These are phyloP conservation scores for Centropyge bicolor DNA, from an alignment of 2,797 vertebrate genomes.

Conservation along the genomic window DNA sequence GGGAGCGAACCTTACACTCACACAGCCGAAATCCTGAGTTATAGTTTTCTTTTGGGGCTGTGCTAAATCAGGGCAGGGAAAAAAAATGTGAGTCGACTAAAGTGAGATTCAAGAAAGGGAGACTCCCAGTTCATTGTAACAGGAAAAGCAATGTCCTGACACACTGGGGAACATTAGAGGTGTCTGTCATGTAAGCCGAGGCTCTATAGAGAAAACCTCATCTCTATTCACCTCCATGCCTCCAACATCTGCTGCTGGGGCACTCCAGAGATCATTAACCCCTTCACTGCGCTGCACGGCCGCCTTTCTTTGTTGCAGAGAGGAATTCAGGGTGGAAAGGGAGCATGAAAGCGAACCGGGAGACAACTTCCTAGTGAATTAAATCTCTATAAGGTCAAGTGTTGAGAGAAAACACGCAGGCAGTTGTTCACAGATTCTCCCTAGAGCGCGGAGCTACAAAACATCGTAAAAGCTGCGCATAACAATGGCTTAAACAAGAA, in stretches of 20 bases:
- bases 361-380: slow-evolving; percentile 49
- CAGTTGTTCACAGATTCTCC: slow-evolving; percentile 35
- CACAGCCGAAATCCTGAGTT: slow-evolving; percentile 27
- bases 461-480: slow-evolving; percentile 35
- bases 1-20: slow-evolving; percentile 25
- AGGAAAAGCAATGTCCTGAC: slow-evolving; percentile 72
- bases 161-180: slow-evolving; percentile 73
- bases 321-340: slow-evolving; percentile 58
- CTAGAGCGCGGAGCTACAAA: slow-evolving; percentile 26
- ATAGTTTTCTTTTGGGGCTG: slow-evolving; percentile 32
- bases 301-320: slow-evolving; percentile 67
- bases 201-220: slow-evolving; percentile 77
- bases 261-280: slow-evolving; percentile 82
- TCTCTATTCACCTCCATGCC: slow-evolving; percentile 84
- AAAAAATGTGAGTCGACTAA: slow-evolving; percentile 29
- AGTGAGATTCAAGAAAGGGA: slow-evolving; percentile 55
- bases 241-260: slow-evolving; percentile 83
- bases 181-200: slow-evolving; percentile 75
- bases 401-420: slow-evolving; percentile 46
- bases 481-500: slow-evolving; percentile 47
- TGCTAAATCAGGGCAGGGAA: slow-evolving; percentile 23
- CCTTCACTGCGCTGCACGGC: slow-evolving; percentile 63
- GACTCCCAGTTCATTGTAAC: slow-evolving; percentile 72
- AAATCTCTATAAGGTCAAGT: slow-evolving; percentile 62
- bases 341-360: slow-evolving; percentile 46